Conservation (phyloP, 2,888 invertebrate genomes). For the Ormia ochracea region DNA sequence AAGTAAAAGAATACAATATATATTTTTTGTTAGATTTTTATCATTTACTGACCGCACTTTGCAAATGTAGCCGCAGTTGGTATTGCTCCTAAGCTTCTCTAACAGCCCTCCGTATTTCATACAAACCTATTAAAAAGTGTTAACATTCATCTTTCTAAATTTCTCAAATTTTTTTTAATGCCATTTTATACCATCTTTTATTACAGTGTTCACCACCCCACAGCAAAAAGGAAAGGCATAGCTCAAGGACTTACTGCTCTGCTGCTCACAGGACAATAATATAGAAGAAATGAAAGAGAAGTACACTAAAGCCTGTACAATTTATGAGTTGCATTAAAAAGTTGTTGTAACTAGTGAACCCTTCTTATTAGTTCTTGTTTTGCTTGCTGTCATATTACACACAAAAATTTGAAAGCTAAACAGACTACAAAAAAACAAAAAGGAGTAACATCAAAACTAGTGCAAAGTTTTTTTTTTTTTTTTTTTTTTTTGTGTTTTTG, state of each 20-base stretch:
- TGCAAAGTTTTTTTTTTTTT: conserved; percentile 21
- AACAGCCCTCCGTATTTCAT: neutral
- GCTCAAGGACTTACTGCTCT: conserved; percentile 39
- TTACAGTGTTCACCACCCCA: conserved; percentile 41
- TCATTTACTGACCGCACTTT: no score
- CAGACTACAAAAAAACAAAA: neutral
- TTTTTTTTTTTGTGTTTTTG: no score
- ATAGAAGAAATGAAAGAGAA: conserved; percentile 24
- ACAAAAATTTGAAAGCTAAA: conserved; percentile 22
- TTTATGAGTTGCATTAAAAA: conserved; percentile 38
- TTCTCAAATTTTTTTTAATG: neutral
- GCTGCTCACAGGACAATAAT: conserved; percentile 38
- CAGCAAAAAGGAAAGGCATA: conserved; percentile 30
- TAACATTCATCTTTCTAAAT: conserved; percentile 14
- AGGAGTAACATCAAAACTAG: conserved; percentile 36
- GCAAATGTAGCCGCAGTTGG: no score
- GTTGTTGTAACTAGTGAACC: conserved; percentile 16
- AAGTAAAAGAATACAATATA: no score
- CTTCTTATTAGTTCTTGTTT: conserved; percentile 14
- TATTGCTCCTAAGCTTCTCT: neutral
- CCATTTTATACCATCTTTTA: conserved; percentile 1
- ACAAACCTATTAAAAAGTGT: neutral
- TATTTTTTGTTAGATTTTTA: no score
- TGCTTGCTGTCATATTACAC: conserved; percentile 8
- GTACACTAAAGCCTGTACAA: conserved; percentile 19